Evolutionary conservation across 2,113 vertebrate genomes (phyloP).

Genomic region (Pardalotus punctatus): DNA sequence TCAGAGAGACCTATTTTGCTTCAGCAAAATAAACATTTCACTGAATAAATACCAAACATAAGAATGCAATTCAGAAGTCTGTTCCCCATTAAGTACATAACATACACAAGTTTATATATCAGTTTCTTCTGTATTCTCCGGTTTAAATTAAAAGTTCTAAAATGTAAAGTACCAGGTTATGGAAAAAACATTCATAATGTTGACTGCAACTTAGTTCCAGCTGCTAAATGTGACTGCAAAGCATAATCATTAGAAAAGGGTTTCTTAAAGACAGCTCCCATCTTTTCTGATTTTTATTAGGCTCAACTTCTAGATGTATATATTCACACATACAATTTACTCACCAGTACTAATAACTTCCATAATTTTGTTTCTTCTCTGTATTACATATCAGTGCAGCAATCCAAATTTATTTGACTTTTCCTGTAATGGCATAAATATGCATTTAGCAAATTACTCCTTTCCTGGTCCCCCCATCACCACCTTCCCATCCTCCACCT

Average conservation of each 20-base stretch:
- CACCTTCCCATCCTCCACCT: rapidly evolving
- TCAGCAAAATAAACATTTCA: conserved; percentile 13
- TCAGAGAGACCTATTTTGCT: conserved; percentile 1
- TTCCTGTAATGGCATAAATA: background rate
- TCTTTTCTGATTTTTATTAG: background rate
- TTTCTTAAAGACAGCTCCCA: background rate
- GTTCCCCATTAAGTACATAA: background rate
- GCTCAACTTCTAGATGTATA: background rate
- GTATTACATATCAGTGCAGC: background rate
- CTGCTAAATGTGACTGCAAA: background rate
- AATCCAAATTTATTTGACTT: background rate
- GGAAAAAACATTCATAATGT: background rate
- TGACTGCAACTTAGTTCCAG: background rate
- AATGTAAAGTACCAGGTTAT: background rate
- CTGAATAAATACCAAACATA: background rate
- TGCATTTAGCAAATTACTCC: background rate
- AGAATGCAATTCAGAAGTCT: background rate
- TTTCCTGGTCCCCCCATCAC: background rate
- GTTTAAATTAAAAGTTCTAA: background rate
- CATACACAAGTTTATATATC: background rate
- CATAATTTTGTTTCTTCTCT: background rate
- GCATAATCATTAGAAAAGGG: background rate
- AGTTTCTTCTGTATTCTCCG: background rate
- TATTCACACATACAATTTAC: background rate
- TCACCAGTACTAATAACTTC: background rate